These are phyloP conservation scores for Chromoteleia sp. DNA, from an alignment of 2,888 invertebrate species.

Conservation along the genomic window DNA sequence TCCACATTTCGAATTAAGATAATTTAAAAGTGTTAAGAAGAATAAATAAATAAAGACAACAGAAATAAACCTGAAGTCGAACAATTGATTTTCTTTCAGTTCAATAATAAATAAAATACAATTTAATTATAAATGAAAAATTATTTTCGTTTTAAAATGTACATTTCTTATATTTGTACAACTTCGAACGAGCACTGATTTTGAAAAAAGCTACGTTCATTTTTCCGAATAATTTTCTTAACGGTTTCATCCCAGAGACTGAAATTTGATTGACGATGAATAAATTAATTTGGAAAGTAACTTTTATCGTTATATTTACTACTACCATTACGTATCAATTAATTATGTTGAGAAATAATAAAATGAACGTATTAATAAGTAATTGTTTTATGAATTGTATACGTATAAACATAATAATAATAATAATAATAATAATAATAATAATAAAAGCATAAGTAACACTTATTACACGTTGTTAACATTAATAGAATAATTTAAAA, in stretches of 20 bases:
- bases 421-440: no score
- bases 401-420: no score
- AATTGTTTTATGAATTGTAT: neutral
- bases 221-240: constrained; percentile 8
- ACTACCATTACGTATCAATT: neutral
- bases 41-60: no score
- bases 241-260: no score
- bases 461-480: constrained; percentile 28
- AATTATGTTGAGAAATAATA: constrained; percentile 1
- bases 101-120: constrained; percentile 19
- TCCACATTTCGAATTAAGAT: no score
- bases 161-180: constrained; percentile 7
- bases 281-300: constrained; percentile 3
- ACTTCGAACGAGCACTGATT: constrained; percentile 6
- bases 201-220: constrained; percentile 6
- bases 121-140: constrained; percentile 25
- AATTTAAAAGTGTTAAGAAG: no score
- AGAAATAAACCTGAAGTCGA: no score
- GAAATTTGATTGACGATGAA: no score
- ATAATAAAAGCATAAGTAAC: no score
- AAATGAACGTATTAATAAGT: constrained; percentile 14
- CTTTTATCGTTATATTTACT: constrained; percentile 5
- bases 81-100: neutral
- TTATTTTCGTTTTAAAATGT: constrained; percentile 2
- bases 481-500: constrained; percentile 32